Percentiles rank a stretch among this genome's conserved stretches.
These are phyloP conservation scores for Rhingia campestris DNA, from an alignment of 2,888 invertebrate genomes.

Conservation along the genomic window DNA sequence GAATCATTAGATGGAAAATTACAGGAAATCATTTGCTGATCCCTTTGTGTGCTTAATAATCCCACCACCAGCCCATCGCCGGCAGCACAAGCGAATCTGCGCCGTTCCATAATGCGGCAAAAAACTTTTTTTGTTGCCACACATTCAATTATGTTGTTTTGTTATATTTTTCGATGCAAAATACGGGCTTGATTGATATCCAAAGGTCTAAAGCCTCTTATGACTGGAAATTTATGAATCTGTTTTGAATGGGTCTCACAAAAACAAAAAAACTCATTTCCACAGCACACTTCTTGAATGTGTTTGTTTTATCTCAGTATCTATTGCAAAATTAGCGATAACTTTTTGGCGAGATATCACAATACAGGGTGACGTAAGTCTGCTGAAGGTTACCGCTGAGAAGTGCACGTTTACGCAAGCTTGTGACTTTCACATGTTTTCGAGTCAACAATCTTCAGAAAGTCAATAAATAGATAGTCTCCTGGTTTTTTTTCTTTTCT, in stretches of 20 bases:
- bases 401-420: conserved; percentile 32
- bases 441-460: conserved; percentile 8
- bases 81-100: background rate
- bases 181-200: conserved; percentile 23
- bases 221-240: conserved; percentile 42
- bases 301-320: background rate
- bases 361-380: conserved; percentile 23
- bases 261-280: background rate
- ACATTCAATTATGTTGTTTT: background rate
- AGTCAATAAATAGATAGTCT: conserved; percentile 12
- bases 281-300: background rate
- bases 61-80: background rate
- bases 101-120: conserved; percentile 7
- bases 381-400: conserved; percentile 16
- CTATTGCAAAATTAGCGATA: conserved; percentile 9
- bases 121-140: background rate
- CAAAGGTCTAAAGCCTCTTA: conserved; percentile 37
- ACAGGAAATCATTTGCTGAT: conserved; percentile 14
- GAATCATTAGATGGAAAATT: conserved; percentile 7
- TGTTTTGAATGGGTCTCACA: conserved; percentile 9
- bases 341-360: conserved; percentile 1
- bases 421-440: conserved; percentile 35
- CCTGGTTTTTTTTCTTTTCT: background rate
- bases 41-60: conserved; percentile 5
- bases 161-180: background rate